A percentile compares a stretch with the other conserved stretches of the same genome.
phyloP scores from a whole-genome alignment of 2,888 invertebrate species.

The Lepidonotus clava region DNA sequence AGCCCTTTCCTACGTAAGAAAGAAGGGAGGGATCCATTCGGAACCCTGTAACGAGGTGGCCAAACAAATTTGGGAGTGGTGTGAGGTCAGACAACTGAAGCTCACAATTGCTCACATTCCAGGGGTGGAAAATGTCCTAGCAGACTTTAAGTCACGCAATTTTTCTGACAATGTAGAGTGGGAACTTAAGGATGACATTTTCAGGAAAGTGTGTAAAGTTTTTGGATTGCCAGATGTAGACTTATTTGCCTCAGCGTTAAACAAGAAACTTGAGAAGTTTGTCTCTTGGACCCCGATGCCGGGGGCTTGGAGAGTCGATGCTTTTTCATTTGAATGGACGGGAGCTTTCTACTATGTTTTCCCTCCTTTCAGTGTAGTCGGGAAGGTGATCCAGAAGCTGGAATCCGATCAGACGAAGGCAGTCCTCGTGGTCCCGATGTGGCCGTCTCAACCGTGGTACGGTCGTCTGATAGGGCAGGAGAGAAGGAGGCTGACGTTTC shows the following conservation, averaged over 20 bases:
- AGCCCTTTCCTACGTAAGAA: too few relatives aligned
- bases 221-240: background rate
- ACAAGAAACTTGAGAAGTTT: background rate
- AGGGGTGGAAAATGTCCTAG: background rate
- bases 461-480: too few relatives aligned
- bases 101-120: background rate
- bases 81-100: background rate
- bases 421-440: too few relatives aligned
- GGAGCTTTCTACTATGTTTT: background rate
- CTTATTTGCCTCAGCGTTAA: background rate
- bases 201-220: background rate
- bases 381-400: background rate
- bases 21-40: too few relatives aligned
- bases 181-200: background rate
- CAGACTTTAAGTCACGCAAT: too few relatives aligned
- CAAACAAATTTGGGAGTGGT: too few relatives aligned
- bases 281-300: background rate
- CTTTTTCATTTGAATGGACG: background rate
- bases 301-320: background rate
- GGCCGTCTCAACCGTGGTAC: too few relatives aligned
- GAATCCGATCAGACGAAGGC: background rate
- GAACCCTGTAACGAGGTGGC: background rate
- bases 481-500: background rate
- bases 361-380: background rate
- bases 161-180: too few relatives aligned